Base-by-base conservation (phyloP, 1,140 invertebrate genomes). In the Gryon sp. region DNA sequence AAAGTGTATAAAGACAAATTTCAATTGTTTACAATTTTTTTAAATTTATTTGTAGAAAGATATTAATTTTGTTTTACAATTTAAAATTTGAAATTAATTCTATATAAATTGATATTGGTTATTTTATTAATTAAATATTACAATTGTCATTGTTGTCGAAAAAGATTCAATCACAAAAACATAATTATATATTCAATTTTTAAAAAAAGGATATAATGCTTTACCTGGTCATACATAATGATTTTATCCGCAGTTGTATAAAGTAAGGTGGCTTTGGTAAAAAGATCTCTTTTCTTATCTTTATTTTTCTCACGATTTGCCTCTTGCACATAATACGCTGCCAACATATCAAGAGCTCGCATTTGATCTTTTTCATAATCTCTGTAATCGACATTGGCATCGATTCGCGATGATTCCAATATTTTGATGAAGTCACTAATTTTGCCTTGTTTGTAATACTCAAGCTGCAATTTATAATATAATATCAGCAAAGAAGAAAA, bases 171-270 rank as follows among this genome's bases (percentile, higher is more conserved):
- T n/a, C n/a, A n/a, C n/a, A n/a, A n/a, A n/a, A n/a, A n/a, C n/a
- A n/a, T n/a, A n/a, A n/a, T n/a, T n/a, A n/a, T 52, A 9, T 48
- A 0, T 43, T 22, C n/a, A 2, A 4, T 36, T 14, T 57, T 30
- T 11, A 59, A 43, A 62, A 22, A 7, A n/a, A 3, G 22, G 3
- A 4, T 24, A 5, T 9, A 34, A 2, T 32, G 3, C 32, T 74
- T 87, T 90, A 95, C 94, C 92, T 98, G 97, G 87, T 99, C 98
- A 90, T 99, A 99, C 98, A 99, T 99, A 78, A 99, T 98, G 85
- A 99, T 99, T 90, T 99, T 99, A 86, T 99, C 99, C 19, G 98
- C 98, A 66, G 97, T 98, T 0, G 98, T 99, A 84, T 99, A 99
- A 0, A 99, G 87, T 28, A 98, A 90, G 3, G 97, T 99, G 0